Conservation (phyloP, 2,888 invertebrate genomes). For the Orgyia antiqua region DNA sequence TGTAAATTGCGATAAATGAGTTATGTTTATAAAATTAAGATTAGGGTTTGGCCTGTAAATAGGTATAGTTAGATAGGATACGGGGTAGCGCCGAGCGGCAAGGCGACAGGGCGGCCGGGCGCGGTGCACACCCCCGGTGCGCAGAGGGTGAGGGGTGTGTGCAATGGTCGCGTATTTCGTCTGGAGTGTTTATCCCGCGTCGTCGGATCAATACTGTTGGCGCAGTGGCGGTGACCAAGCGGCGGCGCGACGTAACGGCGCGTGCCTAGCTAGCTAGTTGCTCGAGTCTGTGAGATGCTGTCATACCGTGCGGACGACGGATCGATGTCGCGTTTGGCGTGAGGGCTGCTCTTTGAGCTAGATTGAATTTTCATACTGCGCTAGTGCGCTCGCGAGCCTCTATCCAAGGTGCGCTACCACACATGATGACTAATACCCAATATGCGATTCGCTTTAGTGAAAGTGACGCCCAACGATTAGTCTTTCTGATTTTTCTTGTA, state of each 20-base stretch:
- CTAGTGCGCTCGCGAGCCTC: conserved; percentile 66
- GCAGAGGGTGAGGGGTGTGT: conserved; percentile 59
- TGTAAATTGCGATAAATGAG: no score
- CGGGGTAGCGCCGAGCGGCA: conserved; percentile 30
- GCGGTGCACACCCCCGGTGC: conserved; percentile 43
- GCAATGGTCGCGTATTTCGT: conserved; percentile 75
- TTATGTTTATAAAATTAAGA: not conserved
- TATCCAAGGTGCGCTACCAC: conserved; percentile 51
- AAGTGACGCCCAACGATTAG: conserved; percentile 75
- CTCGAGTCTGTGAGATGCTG: conserved; percentile 76
- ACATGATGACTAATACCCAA: conserved; percentile 68
- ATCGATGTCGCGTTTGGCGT: conserved; percentile 74
- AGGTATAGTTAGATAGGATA: conserved; percentile 32
- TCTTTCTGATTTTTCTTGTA: conserved; percentile 62
- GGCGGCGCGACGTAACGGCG: conserved; percentile 72
- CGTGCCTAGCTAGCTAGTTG: conserved; percentile 49
- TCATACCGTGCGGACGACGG: conserved; percentile 70
- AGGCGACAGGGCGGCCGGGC: conserved; percentile 48
- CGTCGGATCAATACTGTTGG: conserved; percentile 76
- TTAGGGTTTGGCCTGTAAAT: conserved; percentile 38
- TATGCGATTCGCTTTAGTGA: conserved; percentile 68
- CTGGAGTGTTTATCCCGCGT: conserved; percentile 77
- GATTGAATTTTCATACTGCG: conserved; percentile 60
- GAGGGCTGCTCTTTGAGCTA: conserved; percentile 73
- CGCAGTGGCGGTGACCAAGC: conserved; percentile 74